Conservation (phyloP, 1,140 invertebrate species). For the Heliconius himera region DNA sequence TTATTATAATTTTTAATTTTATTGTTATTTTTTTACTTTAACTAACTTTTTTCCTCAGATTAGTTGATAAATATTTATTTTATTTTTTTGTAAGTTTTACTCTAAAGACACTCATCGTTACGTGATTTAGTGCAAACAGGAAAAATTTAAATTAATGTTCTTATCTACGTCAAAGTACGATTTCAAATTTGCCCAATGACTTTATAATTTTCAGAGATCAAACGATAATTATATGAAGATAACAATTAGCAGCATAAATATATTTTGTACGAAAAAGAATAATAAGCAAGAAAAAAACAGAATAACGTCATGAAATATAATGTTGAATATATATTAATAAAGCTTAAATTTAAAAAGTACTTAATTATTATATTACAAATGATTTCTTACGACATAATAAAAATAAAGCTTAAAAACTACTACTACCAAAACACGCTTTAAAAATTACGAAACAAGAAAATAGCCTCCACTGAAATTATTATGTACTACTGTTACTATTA, state of each 20-base stretch:
- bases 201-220: background rate
- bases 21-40: too few species aligned
- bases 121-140: background rate
- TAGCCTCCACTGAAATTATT: too few species aligned
- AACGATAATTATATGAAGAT: background rate
- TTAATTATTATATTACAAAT: background rate
- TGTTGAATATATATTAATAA: background rate
- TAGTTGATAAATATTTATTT: background rate
- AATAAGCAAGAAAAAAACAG: slow-evolving; percentile 36
- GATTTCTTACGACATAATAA: background rate
- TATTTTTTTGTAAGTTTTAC: background rate
- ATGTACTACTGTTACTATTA: too few species aligned
- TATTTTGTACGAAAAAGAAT: background rate
- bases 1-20: too few species aligned
- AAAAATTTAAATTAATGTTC: background rate
- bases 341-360: background rate
- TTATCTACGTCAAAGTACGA: background rate
- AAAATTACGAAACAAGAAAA: too few species aligned
- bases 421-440: too few species aligned
- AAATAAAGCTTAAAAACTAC: background rate
- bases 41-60: too few species aligned
- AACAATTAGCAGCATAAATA: background rate
- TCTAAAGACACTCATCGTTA: background rate
- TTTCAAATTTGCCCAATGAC: background rate
- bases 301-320: slow-evolving; percentile 33